Base-by-base conservation (phyloP, 2,113 vertebrate genomes). In the Aldabrachelys gigantea region DNA sequence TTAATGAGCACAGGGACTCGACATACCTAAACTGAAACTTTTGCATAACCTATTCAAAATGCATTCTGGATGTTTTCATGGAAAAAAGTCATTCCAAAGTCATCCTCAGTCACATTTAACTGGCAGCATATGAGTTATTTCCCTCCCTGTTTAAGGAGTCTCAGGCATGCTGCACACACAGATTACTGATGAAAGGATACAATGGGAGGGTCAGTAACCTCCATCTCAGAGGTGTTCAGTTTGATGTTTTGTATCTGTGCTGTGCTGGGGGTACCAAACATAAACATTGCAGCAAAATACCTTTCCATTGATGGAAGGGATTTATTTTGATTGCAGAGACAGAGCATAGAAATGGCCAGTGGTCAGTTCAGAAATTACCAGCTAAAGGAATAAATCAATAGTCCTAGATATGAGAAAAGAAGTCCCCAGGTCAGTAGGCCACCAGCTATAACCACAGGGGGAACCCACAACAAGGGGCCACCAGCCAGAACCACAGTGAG, bases 1-100 rank as follows among this genome's bases (percentile, higher is more conserved):
- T 94, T 94, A 93, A 94, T 31, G 89, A 96, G 88, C 47, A 85
- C 82, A 92, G 80, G 69, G 49, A 57, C 65, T 49, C 53, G 22
- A 86, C 89, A 88, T 24, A 52, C 35, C 84, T 69, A 49, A 81
- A n/a, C 47, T n/a, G 75, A 52, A 2, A 4, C 62, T 89, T 92
- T 75, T 90, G 38, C 57, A 80, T 92, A 85, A 87, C 57, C 89
- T 87, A 62, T 91, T 93, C 72, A 65, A 1, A 62, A 52, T 2
- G 0, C 94, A 82, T 78, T 94, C 56, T 81, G 83, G 91, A 84
- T n/a, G 79, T 65, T 91, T 69, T 62, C 57, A 62, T 44, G 69
- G 80, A 95, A 93, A 93, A 92, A 54, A 41, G 41, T 91, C 82
- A 4, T 49, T 72, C 94, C 85, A 10, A 24, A 79, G 69, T 49